Conservation (phyloP, 2,888 invertebrate species). For the Campaea margaritaria region DNA sequence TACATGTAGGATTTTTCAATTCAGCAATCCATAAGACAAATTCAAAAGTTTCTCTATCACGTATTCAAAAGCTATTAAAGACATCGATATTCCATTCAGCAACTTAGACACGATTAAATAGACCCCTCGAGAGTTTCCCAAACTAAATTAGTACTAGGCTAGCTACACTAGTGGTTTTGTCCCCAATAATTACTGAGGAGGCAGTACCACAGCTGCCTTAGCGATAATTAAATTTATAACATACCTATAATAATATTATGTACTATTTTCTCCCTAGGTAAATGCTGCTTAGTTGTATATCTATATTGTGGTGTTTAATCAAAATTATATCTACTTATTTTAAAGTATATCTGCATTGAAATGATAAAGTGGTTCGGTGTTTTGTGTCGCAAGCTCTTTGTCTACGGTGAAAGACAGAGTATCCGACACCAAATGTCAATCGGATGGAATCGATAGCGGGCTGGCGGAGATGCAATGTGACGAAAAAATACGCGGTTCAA, state of each 20-base stretch:
- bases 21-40: no score
- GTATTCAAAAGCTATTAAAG: neutral
- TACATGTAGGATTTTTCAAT: neutral
- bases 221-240: no score
- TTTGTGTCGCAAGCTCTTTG: slow-evolving; percentile 5
- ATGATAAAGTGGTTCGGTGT: neutral
- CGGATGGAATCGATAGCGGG: slow-evolving; percentile 40
- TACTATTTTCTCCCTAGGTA: no score
- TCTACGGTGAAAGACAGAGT: slow-evolving; percentile 33
- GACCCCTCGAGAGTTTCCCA: neutral
- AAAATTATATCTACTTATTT: no score
- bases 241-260: no score
- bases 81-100: slow-evolving; percentile 2
- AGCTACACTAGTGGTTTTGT: neutral
- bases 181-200: no score
- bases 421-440: slow-evolving; percentile 40
- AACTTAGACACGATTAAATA: neutral
- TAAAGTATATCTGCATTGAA: no score
- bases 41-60: no score
- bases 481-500: slow-evolving; percentile 35
- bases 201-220: no score
- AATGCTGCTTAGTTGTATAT: no score
- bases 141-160: neutral
- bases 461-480: slow-evolving; percentile 34
- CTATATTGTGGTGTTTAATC: no score